These are phyloP conservation scores for Pachycephus smyrnensis DNA, from an alignment of 2,888 invertebrate genomes.

Conservation along the genomic window DNA sequence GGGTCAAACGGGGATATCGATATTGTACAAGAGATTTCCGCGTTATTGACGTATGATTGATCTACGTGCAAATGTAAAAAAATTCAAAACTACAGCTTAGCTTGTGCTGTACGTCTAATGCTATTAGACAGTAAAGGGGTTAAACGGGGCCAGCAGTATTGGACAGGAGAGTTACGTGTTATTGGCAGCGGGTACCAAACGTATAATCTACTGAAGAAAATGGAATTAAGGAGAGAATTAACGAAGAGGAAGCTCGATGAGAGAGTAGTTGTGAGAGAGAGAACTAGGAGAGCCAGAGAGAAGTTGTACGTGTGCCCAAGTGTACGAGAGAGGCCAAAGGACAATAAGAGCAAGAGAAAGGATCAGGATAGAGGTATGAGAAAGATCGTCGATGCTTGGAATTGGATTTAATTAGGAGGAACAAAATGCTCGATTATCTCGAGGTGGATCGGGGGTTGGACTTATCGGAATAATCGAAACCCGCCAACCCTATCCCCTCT, in stretches of 20 bases:
- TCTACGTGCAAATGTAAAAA: too few relatives aligned
- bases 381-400: neutral
- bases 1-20: too few relatives aligned
- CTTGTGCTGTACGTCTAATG: too few relatives aligned
- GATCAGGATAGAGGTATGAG: neutral
- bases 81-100: too few relatives aligned
- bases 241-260: neutral
- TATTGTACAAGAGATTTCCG: too few relatives aligned
- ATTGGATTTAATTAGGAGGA: neutral
- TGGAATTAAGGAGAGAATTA: neutral
- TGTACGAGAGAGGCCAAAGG: neutral
- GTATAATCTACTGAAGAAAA: neutral
- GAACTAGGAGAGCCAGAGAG: neutral
- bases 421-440: neutral
- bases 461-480: neutral
- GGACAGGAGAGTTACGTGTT: neutral
- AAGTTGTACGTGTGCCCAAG: neutral
- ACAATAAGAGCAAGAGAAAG: neutral
- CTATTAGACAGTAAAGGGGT: too few relatives aligned
- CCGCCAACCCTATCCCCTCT: neutral
- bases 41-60: too few relatives aligned
- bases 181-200: neutral
- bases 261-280: neutral
- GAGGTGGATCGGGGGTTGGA: neutral
- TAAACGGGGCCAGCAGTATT: neutral